phyloP scores from a whole-genome alignment of 1,140 invertebrate species.

The Rhopalosiphum maidis region DNA sequence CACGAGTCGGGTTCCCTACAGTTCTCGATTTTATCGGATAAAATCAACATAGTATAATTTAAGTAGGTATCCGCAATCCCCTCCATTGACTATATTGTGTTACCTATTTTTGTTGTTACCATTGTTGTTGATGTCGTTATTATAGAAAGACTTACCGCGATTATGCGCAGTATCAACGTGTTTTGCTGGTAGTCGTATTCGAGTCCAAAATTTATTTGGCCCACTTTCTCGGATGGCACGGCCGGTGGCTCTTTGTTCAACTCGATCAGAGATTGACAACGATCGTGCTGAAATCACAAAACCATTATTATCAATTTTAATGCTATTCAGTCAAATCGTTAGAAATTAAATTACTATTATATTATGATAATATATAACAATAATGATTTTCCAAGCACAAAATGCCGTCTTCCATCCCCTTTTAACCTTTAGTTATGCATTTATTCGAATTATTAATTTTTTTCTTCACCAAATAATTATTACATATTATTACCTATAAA shows the following conservation, averaged over 20 bases:
- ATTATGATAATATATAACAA: no score
- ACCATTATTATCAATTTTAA: background rate
- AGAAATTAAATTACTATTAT: no score
- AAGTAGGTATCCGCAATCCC: no score
- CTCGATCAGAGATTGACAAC: conserved; percentile 36
- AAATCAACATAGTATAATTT: background rate
- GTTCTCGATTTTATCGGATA: background rate
- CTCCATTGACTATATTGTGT: no score
- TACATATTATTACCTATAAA: no score
- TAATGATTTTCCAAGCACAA: no score
- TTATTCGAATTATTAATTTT: no score
- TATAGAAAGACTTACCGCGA: conserved; percentile 73
- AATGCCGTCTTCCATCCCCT: no score
- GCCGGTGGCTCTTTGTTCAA: conserved; percentile 61
- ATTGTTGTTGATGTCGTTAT: background rate
- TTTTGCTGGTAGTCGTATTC: conserved; percentile 96
- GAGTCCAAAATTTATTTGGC: conserved; percentile 92
- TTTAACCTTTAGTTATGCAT: no score
- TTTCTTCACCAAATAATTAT: no score
- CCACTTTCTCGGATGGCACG: conserved; percentile 88
- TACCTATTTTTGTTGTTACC: background rate
- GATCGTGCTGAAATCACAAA: conserved; percentile 33
- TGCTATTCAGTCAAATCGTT: no score
- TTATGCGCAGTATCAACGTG: conserved; percentile 88
- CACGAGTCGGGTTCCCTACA: background rate